Evolutionary conservation across 2,888 invertebrate species (phyloP), one percentile per base, ranked within the genome.

Genomic region (Rhagonycha lutea): DNA sequence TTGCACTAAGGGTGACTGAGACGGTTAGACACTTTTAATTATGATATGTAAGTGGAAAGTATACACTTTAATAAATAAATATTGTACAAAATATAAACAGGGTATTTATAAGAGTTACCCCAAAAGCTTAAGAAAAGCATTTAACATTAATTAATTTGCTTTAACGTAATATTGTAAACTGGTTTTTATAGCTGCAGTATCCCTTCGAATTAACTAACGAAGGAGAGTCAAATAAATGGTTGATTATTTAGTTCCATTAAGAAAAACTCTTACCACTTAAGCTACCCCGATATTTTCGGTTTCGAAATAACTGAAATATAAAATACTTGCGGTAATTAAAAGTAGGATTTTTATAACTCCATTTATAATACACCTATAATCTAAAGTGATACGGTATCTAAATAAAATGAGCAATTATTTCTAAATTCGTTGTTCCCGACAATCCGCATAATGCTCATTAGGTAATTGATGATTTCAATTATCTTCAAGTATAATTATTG

Each of bases 1-100:
- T 85, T 85, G 80, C 83, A 77, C 74, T 83, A 83, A 84, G 84
- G 84, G 85, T 77, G 82, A 81, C 80, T 76, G 79, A 80, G 81
- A 80, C 82, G 81, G 82, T 83, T 82, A 83, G 84, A 83, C 83
- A 83, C 83, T 84, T 85, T 85, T 85, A 85, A 85, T 85, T 85
- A 85, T 76, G 81, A 81, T 80, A 80, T 84, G 83, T 83, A 83
- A 84, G 84, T 84, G 84, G 63, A 65, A 82, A 82, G 79, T 79
- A 83, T 82, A 84, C 82, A 84, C 82, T 68, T 32, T 65, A 65
- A 65, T 65, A 65, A 65, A 65, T 65, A 65, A 65, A 65, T 26
- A 65, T 65, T 65, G 26, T 24, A 65, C 63, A 65, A 24, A 65
- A 24, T 65, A 26, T 65, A 65, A 65, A 65, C 63, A 26, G 26